phyloP scores from a whole-genome alignment of 2,797 vertebrate genomes.

The Trematomus bernacchii region DNA sequence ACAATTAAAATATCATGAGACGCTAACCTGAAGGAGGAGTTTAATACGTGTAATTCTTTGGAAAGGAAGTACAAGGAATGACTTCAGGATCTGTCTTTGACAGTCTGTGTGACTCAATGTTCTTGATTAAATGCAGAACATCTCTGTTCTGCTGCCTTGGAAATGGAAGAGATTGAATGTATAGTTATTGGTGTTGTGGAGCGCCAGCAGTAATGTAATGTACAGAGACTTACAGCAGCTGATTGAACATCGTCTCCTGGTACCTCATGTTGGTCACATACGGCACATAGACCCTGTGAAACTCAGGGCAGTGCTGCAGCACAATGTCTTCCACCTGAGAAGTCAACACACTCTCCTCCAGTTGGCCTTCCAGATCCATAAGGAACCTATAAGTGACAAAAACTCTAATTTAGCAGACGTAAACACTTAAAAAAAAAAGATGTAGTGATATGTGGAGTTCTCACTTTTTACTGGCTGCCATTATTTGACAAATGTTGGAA shows the following conservation, averaged over 20 bases:
- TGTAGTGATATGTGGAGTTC: neutral
- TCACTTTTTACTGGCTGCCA: conserved; percentile 73
- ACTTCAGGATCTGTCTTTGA: conserved; percentile 86
- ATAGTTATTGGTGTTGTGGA: fast-evolving
- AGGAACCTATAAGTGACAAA: conserved; percentile 79
- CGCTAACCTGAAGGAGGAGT: conserved; percentile 85
- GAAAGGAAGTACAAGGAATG: conserved; percentile 89
- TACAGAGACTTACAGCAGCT: conserved; percentile 80
- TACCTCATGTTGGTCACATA: conserved; percentile 91
- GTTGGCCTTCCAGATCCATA: conserved; percentile 80
- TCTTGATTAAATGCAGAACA: conserved; percentile 78
- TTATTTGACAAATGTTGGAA: conserved; percentile 82
- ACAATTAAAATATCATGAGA: neutral
- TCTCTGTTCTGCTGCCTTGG: conserved; percentile 78
- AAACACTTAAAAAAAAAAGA: neutral
- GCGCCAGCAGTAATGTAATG: neutral
- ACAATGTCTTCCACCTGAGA: conserved; percentile 82
- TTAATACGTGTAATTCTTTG: conserved; percentile 88
- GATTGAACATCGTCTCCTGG: conserved; percentile 84
- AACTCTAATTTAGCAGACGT: neutral
- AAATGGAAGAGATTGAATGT: neutral
- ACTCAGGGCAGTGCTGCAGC: conserved; percentile 75
- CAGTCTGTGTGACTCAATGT: conserved; percentile 84
- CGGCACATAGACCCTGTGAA: conserved; percentile 82
- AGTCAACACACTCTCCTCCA: conserved; percentile 80